These are phyloP conservation scores for Rhineura floridana DNA, from an alignment of 2,113 vertebrate species.

Conservation along the genomic window DNA sequence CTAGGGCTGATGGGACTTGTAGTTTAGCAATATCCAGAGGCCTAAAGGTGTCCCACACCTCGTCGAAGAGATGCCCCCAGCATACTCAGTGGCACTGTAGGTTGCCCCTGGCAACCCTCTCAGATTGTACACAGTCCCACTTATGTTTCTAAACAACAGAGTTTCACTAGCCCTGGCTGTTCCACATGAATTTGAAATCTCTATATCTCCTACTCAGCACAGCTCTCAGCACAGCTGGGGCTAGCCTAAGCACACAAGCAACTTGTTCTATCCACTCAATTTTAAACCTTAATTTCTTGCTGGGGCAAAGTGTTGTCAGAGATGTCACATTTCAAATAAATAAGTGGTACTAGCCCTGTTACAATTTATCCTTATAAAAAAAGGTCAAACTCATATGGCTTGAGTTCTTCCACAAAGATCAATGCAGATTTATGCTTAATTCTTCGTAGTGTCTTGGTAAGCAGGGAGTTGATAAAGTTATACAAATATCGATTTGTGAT, in stretches of 20 bases:
- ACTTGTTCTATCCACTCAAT: too few species aligned
- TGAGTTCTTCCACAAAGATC: not conserved
- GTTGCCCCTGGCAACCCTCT: not conserved
- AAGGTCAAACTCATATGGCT: not conserved
- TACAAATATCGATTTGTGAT: not conserved
- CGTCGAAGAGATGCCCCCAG: not conserved
- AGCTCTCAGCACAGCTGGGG: too few species aligned
- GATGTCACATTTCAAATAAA: not conserved
- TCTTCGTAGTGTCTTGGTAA: not conserved
- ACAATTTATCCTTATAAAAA: too few species aligned
- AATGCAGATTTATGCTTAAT: not conserved
- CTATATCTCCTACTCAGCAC: not conserved
- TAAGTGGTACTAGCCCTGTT: too few species aligned
- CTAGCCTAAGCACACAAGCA: too few species aligned
- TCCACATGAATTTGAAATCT: too few species aligned
- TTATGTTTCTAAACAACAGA: not conserved
- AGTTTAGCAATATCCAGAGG: too few species aligned
- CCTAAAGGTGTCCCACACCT: too few species aligned
- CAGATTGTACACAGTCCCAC: not conserved
- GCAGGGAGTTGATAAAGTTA: not conserved
- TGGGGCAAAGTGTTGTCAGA: not conserved
- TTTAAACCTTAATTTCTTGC: too few species aligned
- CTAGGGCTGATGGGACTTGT: too few species aligned
- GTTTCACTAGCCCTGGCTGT: not conserved
- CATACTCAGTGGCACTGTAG: not conserved